Conservation (phyloP, 2,888 invertebrate genomes). For the Acanthosepion esculentum region DNA sequence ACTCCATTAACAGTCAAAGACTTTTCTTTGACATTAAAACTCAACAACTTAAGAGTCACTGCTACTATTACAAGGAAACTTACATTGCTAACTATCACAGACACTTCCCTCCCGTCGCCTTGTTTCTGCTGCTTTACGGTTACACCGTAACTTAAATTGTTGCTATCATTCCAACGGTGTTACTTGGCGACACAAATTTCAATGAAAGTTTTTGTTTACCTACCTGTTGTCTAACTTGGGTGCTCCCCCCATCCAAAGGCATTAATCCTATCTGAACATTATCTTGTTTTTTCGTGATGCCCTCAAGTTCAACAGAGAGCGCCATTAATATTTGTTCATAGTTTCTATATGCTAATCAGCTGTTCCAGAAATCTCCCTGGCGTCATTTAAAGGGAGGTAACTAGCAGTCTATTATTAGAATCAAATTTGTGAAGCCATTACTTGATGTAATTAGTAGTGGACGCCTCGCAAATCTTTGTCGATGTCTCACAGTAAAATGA, state of each 20-base stretch:
- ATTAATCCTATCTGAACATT: slow-evolving; percentile 54
- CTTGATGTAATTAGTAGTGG: background rate
- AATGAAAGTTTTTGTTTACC: slow-evolving; percentile 46
- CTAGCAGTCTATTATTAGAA: slow-evolving; percentile 9
- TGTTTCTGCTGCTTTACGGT: too few species aligned
- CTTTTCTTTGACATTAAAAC: background rate
- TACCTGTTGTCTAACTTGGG: slow-evolving; percentile 55
- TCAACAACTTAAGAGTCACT: background rate
- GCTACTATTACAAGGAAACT: slow-evolving; percentile 1
- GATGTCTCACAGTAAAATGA: background rate
- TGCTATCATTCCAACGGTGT: background rate
- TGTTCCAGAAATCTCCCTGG: slow-evolving; percentile 44
- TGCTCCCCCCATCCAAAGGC: slow-evolving; percentile 54
- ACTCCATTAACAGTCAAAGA: background rate
- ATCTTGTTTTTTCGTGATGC: slow-evolving; percentile 52
- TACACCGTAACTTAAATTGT: background rate
- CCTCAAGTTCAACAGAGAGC: slow-evolving; percentile 54
- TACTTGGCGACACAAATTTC: background rate
- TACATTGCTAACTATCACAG: background rate
- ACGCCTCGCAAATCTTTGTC: background rate
- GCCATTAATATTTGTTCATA: slow-evolving; percentile 60
- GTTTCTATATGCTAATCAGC: slow-evolving; percentile 59
- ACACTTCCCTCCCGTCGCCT: background rate
- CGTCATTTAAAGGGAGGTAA: slow-evolving; percentile 33
- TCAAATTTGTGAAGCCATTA: background rate